Percentiles rank a stretch among this genome's conserved stretches.
These are phyloP conservation scores for Urophycis tenuis DNA, from an alignment of 2,797 vertebrate species.

Conservation along the genomic window DNA sequence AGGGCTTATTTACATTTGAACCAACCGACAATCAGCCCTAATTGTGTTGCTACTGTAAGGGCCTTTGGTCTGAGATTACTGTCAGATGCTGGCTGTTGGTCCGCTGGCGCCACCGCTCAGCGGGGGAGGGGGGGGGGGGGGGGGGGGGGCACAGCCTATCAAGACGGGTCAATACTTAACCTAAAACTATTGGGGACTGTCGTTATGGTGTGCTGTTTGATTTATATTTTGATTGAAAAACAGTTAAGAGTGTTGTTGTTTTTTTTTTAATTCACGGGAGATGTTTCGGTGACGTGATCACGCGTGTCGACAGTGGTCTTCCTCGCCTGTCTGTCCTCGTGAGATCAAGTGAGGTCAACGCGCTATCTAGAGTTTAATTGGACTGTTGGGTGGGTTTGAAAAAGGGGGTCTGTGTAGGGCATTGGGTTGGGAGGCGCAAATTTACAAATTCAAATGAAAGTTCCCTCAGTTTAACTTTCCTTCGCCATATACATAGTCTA, in stretches of 20 bases:
- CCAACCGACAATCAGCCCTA: constrained; percentile 49
- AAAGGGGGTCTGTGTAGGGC: too few relatives aligned
- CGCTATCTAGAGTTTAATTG: constrained; percentile 8
- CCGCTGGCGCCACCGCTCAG: constrained; percentile 57
- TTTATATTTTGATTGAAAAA: too few relatives aligned
- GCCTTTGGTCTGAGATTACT: constrained; percentile 65
- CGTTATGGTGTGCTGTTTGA: too few relatives aligned
- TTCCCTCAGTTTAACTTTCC: background rate
- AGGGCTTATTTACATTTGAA: constrained; percentile 59
- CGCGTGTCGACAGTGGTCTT: background rate
- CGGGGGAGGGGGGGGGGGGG: constrained; percentile 13
- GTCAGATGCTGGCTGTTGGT: constrained; percentile 54
- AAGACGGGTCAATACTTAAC: constrained; percentile 45
- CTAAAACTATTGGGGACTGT: background rate
- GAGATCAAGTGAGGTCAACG: background rate
- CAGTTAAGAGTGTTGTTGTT: background rate
- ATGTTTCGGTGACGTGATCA: background rate
- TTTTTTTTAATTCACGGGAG: background rate
- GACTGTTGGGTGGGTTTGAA: background rate
- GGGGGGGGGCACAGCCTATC: too few relatives aligned
- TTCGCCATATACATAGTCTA: background rate
- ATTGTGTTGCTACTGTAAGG: constrained; percentile 70
- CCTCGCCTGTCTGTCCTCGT: background rate
- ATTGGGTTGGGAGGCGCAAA: too few relatives aligned
- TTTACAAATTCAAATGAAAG: background rate